Evolutionary conservation across 2,797 vertebrate genomes (phyloP).

Genomic region (Epinephelus coioides): DNA sequence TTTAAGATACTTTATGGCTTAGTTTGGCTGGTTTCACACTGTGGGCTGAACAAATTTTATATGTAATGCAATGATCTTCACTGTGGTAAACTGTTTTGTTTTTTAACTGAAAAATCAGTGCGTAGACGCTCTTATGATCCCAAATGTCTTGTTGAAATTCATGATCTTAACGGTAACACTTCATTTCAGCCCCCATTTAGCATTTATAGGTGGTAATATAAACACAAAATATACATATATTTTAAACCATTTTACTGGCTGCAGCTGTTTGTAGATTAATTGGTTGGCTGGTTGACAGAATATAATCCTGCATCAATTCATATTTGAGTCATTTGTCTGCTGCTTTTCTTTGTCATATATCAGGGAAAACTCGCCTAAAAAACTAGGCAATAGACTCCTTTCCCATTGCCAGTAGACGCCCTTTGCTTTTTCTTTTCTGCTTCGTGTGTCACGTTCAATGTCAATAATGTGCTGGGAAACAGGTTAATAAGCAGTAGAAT

Average conservation of each 20-base stretch:
- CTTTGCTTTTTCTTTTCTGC: too few relatives aligned
- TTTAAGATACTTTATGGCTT: conserved; percentile 47
- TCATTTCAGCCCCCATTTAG: neutral
- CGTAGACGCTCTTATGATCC: neutral
- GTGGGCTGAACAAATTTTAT: conserved; percentile 20
- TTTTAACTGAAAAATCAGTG: neutral
- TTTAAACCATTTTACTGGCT: neutral
- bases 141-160: neutral
- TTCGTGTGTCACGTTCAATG: too few relatives aligned
- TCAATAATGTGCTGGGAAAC: too few relatives aligned
- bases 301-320: neutral
- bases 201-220: neutral
- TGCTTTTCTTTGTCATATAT: neutral
- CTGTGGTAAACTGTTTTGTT: neutral
- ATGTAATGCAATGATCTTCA: neutral
- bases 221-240: neutral
- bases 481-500: too few relatives aligned
- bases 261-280: neutral
- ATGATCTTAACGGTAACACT: neutral
- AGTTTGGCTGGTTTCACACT: conserved; percentile 16
- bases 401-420: too few relatives aligned
- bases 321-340: neutral
- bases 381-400: too few relatives aligned
- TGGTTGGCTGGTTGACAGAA: neutral
- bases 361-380: too few relatives aligned